Evolutionary conservation across 2,797 vertebrate genomes (phyloP).

Genomic region (Eremophila alpestris): DNA sequence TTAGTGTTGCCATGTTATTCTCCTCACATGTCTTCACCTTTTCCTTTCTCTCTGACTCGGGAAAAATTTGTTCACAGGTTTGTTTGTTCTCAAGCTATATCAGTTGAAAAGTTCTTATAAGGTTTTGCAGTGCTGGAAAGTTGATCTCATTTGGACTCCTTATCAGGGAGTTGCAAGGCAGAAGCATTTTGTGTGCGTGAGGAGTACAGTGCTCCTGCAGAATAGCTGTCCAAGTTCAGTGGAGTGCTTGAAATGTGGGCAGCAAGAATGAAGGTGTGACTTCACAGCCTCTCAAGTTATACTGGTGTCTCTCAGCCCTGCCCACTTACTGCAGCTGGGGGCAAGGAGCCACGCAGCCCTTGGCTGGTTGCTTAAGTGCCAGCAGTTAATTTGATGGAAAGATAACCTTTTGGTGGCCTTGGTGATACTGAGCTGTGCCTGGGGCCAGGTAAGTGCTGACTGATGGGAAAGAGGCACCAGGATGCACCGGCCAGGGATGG

Average conservation of each 20-base stretch:
- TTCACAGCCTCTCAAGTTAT: background rate
- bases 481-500: rapidly evolving
- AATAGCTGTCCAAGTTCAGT: background rate
- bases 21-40: background rate
- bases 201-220: background rate
- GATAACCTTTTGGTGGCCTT: conserved; percentile 11
- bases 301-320: background rate
- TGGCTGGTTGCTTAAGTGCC: background rate
- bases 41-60: background rate
- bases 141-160: background rate
- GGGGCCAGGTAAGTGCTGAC: background rate
- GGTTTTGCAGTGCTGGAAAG: background rate
- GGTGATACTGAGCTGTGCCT: background rate
- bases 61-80: background rate
- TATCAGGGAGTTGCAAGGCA: background rate
- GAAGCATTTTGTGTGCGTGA: background rate
- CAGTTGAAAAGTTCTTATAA: background rate
- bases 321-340: background rate
- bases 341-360: background rate
- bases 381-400: background rate
- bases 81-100: background rate
- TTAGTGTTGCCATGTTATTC: background rate
- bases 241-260: background rate
- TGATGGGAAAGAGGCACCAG: background rate
- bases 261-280: background rate